Base-by-base conservation (phyloP, 2,888 invertebrate species). In the Prostheceraeus crozeri region DNA sequence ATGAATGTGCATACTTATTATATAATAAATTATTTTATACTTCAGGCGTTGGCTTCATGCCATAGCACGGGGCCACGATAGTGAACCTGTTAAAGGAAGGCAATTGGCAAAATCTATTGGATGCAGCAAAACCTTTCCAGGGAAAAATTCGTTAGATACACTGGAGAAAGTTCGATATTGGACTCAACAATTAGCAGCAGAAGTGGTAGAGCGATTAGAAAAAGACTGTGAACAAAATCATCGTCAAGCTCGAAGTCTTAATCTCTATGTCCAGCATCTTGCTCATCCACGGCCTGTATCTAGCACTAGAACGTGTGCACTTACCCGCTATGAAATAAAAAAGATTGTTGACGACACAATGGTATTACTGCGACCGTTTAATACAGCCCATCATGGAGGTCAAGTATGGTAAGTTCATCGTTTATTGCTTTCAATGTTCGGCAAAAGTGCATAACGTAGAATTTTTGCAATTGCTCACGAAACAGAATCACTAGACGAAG, bases 101-200 rank as follows among this genome's bases (percentile, higher is more conserved):
- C 83, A 89, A 63, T 82, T 89, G 58, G 82, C 89, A 0, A 91
- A 93, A 76, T 91, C 91, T 56, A 89, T 96, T 67, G 94, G 91
- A 0, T 91, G 91, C 70, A 87, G 89, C 72, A 96, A 96, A 77
- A 87, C 87, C 70, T 93, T 96, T 74, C 83, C 84, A 1, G 94
- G 75, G 4, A 69, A 68, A 62, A 30, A 14, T n/a, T 23, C 33
- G 3, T 36, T 55, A n/a, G 35, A 55, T 14, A 6, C 55, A 48
- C 23, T 8, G 3, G 35, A 30, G 3, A 35, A 76, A 72, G 73
- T 79, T 28, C 65, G 80, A 54, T 84, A 85, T 71, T 93, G 93
- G 93, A 77, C 89, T 0, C 79, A 79, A 46, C 87, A 88, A 69
- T 77, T 94, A 11, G 81, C 85, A 0, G 82, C 81, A 52, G 93